These are phyloP conservation scores for Amblyjoppa proteus DNA, from an alignment of 2,888 invertebrate species.

Conservation along the genomic window DNA sequence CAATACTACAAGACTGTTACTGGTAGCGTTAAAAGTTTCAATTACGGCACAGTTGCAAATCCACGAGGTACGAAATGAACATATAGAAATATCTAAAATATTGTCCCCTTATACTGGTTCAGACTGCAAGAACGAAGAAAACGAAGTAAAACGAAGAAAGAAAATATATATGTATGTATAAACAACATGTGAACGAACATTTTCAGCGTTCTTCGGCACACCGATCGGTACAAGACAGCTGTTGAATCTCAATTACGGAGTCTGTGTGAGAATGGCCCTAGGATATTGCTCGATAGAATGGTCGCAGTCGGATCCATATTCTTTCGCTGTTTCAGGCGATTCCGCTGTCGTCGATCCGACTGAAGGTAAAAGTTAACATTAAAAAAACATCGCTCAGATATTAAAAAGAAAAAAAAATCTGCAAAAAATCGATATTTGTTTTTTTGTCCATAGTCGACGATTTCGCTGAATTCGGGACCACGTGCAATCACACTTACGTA, in stretches of 20 bases:
- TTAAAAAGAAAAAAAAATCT: neutral
- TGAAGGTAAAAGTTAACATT: constrained; percentile 38
- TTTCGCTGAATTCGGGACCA: constrained; percentile 86
- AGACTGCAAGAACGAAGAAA: neutral
- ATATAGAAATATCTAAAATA: constrained; percentile 17
- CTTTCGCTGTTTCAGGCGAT: constrained; percentile 91
- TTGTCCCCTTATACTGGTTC: constrained; percentile 4
- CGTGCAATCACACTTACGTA: constrained; percentile 91
- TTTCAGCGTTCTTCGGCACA: constrained; percentile 52
- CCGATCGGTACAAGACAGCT: constrained; percentile 90
- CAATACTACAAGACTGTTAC: constrained; percentile 89
- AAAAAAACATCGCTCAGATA: neutral
- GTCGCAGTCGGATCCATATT: constrained; percentile 86
- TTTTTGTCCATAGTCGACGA: constrained; percentile 84
- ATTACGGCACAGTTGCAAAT: constrained; percentile 89
- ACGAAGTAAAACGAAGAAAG: neutral
- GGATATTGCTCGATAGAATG: constrained; percentile 91
- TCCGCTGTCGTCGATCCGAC: constrained; percentile 88
- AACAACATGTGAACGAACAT: constrained; percentile 59
- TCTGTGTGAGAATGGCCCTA: constrained; percentile 91
- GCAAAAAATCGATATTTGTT: neutral
- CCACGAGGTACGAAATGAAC: constrained; percentile 81
- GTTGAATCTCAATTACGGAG: constrained; percentile 90
- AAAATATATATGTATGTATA: constrained; percentile 17
- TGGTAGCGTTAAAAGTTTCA: constrained; percentile 91